phyloP scores from a whole-genome alignment of 2,888 invertebrate species.

The Lymantria dispar region DNA sequence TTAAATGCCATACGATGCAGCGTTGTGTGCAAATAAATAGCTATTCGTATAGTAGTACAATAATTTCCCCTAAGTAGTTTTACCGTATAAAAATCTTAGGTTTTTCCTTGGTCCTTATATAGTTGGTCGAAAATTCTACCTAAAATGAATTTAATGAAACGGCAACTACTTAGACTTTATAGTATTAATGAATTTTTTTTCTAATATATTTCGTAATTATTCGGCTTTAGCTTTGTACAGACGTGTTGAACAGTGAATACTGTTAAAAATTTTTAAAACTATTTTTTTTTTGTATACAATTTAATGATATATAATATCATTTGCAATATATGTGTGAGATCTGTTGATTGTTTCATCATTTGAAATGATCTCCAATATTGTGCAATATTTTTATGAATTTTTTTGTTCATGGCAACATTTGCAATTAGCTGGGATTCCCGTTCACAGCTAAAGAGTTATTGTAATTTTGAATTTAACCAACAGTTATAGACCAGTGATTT shows the following conservation, averaged over 20 bases:
- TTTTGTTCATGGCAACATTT: slow-evolving; percentile 35
- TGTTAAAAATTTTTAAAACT: slow-evolving; percentile 36
- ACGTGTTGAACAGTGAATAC: slow-evolving; percentile 16
- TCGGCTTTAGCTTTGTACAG: neutral
- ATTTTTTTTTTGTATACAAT: slow-evolving; percentile 39
- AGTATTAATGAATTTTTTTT: neutral
- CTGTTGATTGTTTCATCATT: slow-evolving; percentile 45
- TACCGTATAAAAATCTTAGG: neutral
- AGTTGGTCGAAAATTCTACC: neutral
- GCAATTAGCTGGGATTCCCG: slow-evolving; percentile 5
- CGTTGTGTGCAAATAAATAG: slow-evolving; percentile 47
- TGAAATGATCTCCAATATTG: slow-evolving; percentile 49
- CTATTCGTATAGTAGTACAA: slow-evolving; percentile 44
- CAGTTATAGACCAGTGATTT: slow-evolving; percentile 31
- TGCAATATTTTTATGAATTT: slow-evolving; percentile 51
- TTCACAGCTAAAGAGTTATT: slow-evolving; percentile 18
- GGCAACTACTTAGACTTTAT: neutral
- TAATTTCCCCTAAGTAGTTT: slow-evolving; percentile 7
- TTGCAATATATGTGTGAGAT: slow-evolving; percentile 55
- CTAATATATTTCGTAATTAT: neutral
- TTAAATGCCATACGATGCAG: slow-evolving; percentile 18
- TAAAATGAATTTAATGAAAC: neutral
- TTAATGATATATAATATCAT: slow-evolving; percentile 76
- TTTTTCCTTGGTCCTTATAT: neutral
- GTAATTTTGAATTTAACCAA: slow-evolving; percentile 19